phyloP scores from a whole-genome alignment of 2,888 invertebrate species.

The Coecobrya sp. region DNA sequence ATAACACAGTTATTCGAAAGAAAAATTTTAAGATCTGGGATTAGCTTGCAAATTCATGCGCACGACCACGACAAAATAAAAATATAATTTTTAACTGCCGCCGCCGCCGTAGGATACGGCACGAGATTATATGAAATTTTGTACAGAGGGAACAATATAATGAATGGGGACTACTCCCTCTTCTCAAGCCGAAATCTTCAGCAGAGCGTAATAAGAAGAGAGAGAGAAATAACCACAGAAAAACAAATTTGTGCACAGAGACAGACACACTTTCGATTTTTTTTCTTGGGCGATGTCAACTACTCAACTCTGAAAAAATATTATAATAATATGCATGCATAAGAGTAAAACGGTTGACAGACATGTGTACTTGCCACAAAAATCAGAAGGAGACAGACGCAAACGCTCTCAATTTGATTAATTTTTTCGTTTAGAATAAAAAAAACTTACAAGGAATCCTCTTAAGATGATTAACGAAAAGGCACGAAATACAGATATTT shows the following conservation, averaged over 20 bases:
- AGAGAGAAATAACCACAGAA: not conserved
- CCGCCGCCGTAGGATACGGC: not conserved
- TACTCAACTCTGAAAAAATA: not conserved
- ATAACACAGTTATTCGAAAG: too few relatives aligned
- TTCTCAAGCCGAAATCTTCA: not conserved
- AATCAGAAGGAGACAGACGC: too few relatives aligned
- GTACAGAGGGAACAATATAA: not conserved
- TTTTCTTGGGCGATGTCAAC: conserved; percentile 9
- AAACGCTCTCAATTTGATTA: too few relatives aligned
- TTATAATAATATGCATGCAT: too few relatives aligned
- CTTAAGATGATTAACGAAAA: too few relatives aligned
- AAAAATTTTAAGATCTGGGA: not conserved
- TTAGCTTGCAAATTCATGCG: not conserved
- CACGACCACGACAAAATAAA: not conserved
- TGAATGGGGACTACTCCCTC: not conserved
- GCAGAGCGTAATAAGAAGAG: too few relatives aligned
- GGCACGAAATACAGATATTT: too few relatives aligned
- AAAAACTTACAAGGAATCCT: too few relatives aligned
- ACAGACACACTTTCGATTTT: conserved; percentile 13
- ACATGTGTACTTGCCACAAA: too few relatives aligned
- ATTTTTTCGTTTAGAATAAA: too few relatives aligned
- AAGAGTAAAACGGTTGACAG: too few relatives aligned
- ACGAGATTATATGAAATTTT: not conserved
- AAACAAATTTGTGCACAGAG: not conserved
- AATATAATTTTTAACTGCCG: not conserved